These are phyloP conservation scores for Nycticryphes semicollaris DNA, from an alignment of 2,113 vertebrate genomes.

Conservation along the genomic window DNA sequence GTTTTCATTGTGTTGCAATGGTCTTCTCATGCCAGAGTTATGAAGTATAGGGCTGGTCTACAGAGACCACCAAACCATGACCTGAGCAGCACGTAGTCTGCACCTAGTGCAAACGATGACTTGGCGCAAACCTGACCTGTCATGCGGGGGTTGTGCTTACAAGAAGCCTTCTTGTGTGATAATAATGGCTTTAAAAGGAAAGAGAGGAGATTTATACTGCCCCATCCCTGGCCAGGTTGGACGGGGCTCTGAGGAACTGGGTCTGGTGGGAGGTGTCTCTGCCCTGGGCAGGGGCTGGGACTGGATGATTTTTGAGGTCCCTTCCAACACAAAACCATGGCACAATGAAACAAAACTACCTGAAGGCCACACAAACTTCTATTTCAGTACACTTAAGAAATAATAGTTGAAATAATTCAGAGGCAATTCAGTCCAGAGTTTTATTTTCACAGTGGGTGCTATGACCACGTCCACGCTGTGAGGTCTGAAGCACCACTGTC, in stretches of 20 bases:
- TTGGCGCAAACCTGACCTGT: background rate
- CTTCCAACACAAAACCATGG: background rate
- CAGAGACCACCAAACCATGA: background rate
- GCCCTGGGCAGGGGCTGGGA: background rate
- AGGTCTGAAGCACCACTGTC: background rate
- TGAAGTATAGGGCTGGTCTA: background rate
- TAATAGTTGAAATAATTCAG: background rate
- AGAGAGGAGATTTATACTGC: background rate
- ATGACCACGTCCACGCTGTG: background rate
- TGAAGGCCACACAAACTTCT: background rate
- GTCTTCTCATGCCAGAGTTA: background rate
- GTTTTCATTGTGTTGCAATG: background rate
- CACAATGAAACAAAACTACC: background rate
- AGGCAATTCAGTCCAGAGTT: background rate
- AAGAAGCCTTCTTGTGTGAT: background rate
- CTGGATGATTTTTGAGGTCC: background rate
- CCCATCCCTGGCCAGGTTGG: background rate
- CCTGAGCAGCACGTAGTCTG: background rate
- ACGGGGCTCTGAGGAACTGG: background rate
- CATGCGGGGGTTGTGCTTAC: background rate
- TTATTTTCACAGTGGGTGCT: background rate
- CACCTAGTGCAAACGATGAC: too few relatives aligned
- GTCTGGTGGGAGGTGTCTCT: background rate
- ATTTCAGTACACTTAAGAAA: background rate
- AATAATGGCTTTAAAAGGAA: background rate